These are phyloP conservation scores for Piprites chloris DNA, from an alignment of 2,113 vertebrate genomes.

Conservation along the genomic window DNA sequence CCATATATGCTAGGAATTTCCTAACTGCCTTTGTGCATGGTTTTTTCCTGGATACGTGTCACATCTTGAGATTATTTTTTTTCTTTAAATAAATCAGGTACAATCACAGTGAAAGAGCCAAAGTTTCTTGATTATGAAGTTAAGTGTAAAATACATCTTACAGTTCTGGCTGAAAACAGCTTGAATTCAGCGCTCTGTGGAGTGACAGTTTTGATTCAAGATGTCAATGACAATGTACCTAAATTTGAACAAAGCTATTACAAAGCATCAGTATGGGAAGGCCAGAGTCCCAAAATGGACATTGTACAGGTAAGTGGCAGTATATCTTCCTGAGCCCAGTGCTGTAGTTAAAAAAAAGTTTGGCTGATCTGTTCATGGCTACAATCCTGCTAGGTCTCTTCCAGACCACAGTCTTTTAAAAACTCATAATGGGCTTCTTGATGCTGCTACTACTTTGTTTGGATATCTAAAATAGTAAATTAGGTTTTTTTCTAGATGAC, in stretches of 20 bases:
- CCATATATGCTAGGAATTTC: not conserved
- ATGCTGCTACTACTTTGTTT: not conserved
- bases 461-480: not conserved
- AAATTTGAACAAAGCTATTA: constrained; percentile 80
- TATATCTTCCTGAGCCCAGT: not conserved
- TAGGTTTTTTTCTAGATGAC: not conserved
- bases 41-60: not conserved
- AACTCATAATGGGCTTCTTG: not conserved
- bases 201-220: constrained; percentile 79
- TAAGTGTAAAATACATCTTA: constrained; percentile 72
- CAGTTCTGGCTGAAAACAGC: constrained; percentile 79
- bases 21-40: not conserved
- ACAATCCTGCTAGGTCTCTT: not conserved
- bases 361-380: not conserved
- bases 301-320: constrained; percentile 81
- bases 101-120: constrained; percentile 82
- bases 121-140: constrained; percentile 84
- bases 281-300: constrained; percentile 73
- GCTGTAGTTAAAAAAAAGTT: not conserved
- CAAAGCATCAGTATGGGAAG: constrained; percentile 82
- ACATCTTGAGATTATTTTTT: not conserved
- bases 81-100: constrained; percentile 71
- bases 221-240: constrained; percentile 86
- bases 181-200: constrained; percentile 74
- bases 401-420: not conserved